Conservation (phyloP, 2,113 vertebrate species). For the Lamprologus lemairii region DNA sequence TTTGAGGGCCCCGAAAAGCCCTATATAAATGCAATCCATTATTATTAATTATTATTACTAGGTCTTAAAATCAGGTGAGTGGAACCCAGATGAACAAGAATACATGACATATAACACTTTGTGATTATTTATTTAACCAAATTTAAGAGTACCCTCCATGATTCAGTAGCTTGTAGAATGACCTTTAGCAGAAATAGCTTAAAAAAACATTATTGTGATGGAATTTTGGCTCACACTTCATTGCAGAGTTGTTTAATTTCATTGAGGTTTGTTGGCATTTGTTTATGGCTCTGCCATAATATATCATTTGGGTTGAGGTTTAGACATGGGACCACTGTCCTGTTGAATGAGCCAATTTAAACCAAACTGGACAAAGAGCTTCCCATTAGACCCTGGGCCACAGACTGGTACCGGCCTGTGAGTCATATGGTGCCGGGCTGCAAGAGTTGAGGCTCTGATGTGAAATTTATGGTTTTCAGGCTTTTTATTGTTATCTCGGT, state of each 20-base stretch:
- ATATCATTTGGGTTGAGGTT: background rate
- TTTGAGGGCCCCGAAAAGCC: too few relatives aligned
- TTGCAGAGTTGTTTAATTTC: background rate
- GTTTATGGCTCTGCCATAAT: background rate
- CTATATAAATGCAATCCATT: too few relatives aligned
- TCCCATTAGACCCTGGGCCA: background rate
- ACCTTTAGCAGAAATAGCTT: background rate
- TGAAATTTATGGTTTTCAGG: background rate
- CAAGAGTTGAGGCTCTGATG: background rate
- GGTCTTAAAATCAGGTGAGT: background rate
- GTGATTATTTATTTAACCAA: background rate
- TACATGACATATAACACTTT: background rate
- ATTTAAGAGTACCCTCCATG: background rate
- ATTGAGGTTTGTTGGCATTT: background rate
- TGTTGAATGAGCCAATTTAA: background rate
- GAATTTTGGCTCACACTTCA: background rate
- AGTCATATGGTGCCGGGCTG: background rate
- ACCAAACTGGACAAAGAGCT: background rate
- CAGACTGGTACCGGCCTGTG: background rate
- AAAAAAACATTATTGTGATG: background rate
- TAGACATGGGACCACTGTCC: background rate
- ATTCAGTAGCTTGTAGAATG: background rate
- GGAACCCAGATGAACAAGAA: background rate
- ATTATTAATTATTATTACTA: background rate
- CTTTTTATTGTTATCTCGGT: background rate